These are phyloP conservation scores for Criorhina ranunculi DNA, from an alignment of 2,888 invertebrate species.

Conservation along the genomic window DNA sequence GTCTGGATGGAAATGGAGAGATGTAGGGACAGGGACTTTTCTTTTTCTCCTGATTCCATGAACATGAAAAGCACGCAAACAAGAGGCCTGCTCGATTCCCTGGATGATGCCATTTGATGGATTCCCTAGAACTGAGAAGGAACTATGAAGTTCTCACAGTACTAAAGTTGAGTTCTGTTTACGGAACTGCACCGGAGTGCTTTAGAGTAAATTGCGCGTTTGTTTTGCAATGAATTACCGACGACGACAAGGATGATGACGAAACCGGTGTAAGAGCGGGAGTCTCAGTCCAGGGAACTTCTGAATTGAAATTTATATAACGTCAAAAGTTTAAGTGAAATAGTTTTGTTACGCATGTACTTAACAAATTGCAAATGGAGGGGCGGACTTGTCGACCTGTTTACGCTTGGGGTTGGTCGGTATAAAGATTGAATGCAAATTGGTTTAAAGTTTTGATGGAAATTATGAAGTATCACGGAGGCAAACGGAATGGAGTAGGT, in stretches of 20 bases:
- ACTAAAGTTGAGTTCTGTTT: conserved; percentile 15
- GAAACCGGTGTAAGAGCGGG: no score
- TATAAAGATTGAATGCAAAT: background rate
- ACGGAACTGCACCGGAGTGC: conserved; percentile 9
- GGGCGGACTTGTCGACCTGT: conserved; percentile 4
- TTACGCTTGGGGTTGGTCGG: background rate
- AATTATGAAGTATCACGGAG: background rate
- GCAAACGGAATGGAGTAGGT: background rate
- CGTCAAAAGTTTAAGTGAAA: conserved; percentile 18
- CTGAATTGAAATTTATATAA: conserved; percentile 12
- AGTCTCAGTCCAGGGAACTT: conserved; percentile 3
- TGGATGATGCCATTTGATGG: conserved; percentile 8
- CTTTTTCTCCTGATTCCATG: background rate
- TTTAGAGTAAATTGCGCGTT: conserved; percentile 28
- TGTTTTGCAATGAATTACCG: conserved; percentile 9
- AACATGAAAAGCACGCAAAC: conserved; percentile 23
- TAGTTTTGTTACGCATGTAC: conserved; percentile 31
- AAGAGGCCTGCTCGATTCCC: background rate
- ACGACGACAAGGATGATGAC: background rate
- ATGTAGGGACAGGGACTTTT: background rate
- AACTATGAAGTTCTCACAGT: background rate
- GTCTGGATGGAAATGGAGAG: background rate
- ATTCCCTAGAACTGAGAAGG: background rate
- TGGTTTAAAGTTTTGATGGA: background rate
- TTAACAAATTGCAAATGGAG: background rate